Base-by-base conservation (phyloP, 1,140 invertebrate species). In the Drosophila funebris region DNA sequence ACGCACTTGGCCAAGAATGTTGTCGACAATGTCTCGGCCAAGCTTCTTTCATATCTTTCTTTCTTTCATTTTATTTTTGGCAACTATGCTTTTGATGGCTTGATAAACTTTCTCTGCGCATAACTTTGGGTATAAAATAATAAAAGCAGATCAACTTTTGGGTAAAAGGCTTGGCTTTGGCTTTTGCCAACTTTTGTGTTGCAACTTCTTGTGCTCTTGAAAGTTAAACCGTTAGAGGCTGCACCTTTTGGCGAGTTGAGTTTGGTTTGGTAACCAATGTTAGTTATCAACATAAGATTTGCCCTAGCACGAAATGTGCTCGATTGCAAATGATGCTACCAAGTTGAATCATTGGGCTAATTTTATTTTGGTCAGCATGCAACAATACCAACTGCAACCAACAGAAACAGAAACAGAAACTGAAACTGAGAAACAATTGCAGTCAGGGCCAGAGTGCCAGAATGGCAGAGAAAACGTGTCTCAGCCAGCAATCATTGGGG, bases 31-130 rank as follows among this genome's bases (percentile, higher is more conserved):
- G 29, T 57, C 39, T 43, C 6, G 31, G 29, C 16, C 36, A 56
- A 43, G 24, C 27, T 13, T 58, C 27, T 46, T 54, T 69, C 37
- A n/a, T 46, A 6, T 3, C 31, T 27, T 20, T 31, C 36, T 37
- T 36, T 36, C 37, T 31, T 50, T 78, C 52, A 68, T 71, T 63
- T 71, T 13, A 54, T 67, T 76, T 74, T 72, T 61, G 77, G 61
- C 73, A 85, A 85, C 73, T 75, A 70, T 56, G 37, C 74, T 84
- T 72, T 76, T 76, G 76, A 73, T 64, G 61, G 56, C 52, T 31
- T 62, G 71, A 48, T 20, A 75, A 85, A 87, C 81, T 85, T 85
- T 85, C 81, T 69, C 81, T 81, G 82, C 52, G 31, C 66, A 85
- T 85, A 85, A 77, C 68, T 85, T 83, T 80, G 39, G 39, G 44